These are phyloP conservation scores for Cyclopterus lumpus DNA, from an alignment of 2,797 vertebrate species.

Conservation along the genomic window DNA sequence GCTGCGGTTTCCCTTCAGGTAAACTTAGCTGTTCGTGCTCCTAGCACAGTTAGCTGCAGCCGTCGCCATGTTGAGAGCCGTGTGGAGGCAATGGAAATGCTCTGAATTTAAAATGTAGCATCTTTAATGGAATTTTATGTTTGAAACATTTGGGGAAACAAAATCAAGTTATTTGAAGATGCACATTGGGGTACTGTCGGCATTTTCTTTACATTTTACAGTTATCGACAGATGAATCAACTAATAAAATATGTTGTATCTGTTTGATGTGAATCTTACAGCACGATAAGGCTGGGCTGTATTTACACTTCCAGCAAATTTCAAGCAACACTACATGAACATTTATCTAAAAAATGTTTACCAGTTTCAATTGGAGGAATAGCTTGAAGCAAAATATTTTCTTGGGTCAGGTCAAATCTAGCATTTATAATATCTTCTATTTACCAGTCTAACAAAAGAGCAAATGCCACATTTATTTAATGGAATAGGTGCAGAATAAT, in stretches of 20 bases:
- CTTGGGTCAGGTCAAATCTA: constrained; percentile 16
- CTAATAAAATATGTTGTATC: not conserved
- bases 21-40: too few relatives aligned
- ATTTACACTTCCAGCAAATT: not conserved
- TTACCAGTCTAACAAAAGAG: not conserved
- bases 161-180: too few relatives aligned
- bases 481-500: constrained; percentile 13
- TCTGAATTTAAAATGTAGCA: too few relatives aligned
- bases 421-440: constrained; percentile 10
- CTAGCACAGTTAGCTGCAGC: too few relatives aligned
- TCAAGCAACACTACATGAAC: not conserved
- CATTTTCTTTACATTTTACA: too few relatives aligned
- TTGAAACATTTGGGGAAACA: too few relatives aligned
- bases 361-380: not conserved
- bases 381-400: not conserved
- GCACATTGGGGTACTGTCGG: too few relatives aligned
- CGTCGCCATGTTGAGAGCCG: too few relatives aligned
- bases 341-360: not conserved
- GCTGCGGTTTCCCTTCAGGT: too few relatives aligned
- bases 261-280: not conserved
- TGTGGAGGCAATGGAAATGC: too few relatives aligned
- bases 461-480: constrained; percentile 18
- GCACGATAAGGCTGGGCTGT: not conserved
- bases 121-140: too few relatives aligned
- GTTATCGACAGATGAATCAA: not conserved